These are phyloP conservation scores for Sarcophaga carnaria DNA, from an alignment of 2,888 invertebrate genomes.

Conservation along the genomic window DNA sequence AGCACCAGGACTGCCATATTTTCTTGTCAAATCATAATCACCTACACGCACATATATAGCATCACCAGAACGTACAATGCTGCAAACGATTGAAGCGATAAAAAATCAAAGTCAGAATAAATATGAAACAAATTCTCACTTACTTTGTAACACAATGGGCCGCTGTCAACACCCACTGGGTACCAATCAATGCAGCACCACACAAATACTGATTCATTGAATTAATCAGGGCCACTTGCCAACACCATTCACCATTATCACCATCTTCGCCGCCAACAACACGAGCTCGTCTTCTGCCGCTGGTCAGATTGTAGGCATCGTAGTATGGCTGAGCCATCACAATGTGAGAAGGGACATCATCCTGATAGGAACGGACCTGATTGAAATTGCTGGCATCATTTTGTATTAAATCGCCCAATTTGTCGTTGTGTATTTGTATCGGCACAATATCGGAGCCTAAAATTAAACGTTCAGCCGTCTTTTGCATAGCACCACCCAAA, in stretches of 20 bases:
- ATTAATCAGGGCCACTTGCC: conserved; percentile 97
- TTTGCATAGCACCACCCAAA: conserved; percentile 71
- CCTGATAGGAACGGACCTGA: conserved; percentile 75
- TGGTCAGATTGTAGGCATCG: conserved; percentile 64
- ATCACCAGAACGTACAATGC: conserved; percentile 96
- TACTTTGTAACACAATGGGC: conserved; percentile 97
- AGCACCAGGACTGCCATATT: conserved; percentile 95
- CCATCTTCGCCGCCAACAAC: conserved; percentile 97
- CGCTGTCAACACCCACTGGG: conserved; percentile 96
- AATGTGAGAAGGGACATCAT: conserved; percentile 57
- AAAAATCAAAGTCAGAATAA: conserved; percentile 16
- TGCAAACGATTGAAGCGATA: conserved; percentile 76
- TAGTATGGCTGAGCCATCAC: conserved; percentile 71
- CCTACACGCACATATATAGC: conserved; percentile 96
- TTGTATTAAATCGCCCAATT: conserved; percentile 79
- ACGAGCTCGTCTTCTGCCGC: conserved; percentile 75
- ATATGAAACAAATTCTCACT: conserved; percentile 77
- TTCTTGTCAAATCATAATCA: conserved; percentile 94
- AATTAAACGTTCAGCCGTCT: conserved; percentile 79
- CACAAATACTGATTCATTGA: conserved; percentile 96
- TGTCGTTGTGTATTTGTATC: conserved; percentile 81
- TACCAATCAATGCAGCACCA: conserved; percentile 95
- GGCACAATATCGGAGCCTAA: conserved; percentile 81
- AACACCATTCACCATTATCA: conserved; percentile 96
- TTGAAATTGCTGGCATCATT: conserved; percentile 74